Conservation (phyloP, 2,797 vertebrate species). For the Cetoscarus ocellatus region DNA sequence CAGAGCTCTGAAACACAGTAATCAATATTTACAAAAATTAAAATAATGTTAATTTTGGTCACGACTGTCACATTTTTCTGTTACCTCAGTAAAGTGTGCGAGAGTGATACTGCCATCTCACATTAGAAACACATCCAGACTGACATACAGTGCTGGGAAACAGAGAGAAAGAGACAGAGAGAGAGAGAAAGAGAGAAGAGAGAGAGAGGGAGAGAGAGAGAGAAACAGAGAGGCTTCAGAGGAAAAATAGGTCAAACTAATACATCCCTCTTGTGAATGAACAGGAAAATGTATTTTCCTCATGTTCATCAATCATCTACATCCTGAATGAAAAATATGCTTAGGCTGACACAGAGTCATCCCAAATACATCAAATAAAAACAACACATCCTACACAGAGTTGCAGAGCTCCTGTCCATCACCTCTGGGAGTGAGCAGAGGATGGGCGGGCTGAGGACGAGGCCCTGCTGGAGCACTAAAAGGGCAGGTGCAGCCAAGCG, state of each 20-base stretch:
- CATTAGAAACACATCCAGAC: slow-evolving; percentile 35
- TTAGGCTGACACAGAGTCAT: slow-evolving; percentile 14
- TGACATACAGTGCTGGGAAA: slow-evolving; percentile 27
- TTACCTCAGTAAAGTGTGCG: slow-evolving; percentile 19
- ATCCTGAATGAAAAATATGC: slow-evolving; percentile 17
- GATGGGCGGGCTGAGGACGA: slow-evolving; percentile 53
- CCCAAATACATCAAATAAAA: slow-evolving; percentile 21
- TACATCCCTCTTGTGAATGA: slow-evolving; percentile 39
- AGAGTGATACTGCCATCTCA: slow-evolving; percentile 32
- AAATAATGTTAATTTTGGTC: slow-evolving; percentile 13
- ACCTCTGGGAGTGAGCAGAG: slow-evolving; percentile 43
- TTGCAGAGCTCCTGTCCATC: slow-evolving; percentile 40
- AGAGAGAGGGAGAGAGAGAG: neutral
- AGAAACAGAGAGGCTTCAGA: slow-evolving; percentile 23
- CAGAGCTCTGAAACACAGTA: neutral
- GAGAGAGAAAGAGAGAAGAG: slow-evolving; percentile 8
- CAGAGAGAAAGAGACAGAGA: neutral
- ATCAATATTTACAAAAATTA: slow-evolving; percentile 3
- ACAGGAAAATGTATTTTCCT: slow-evolving; percentile 21
- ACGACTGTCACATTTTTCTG: slow-evolving; percentile 27
- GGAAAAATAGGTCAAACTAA: slow-evolving; percentile 62
- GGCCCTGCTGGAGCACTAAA: slow-evolving; percentile 53
- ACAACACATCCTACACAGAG: neutral
- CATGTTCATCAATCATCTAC: slow-evolving; percentile 19
- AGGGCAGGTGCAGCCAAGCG: slow-evolving; percentile 73